Conservation (phyloP, 2,888 invertebrate genomes). For the Ecdyonurus torrentis region DNA sequence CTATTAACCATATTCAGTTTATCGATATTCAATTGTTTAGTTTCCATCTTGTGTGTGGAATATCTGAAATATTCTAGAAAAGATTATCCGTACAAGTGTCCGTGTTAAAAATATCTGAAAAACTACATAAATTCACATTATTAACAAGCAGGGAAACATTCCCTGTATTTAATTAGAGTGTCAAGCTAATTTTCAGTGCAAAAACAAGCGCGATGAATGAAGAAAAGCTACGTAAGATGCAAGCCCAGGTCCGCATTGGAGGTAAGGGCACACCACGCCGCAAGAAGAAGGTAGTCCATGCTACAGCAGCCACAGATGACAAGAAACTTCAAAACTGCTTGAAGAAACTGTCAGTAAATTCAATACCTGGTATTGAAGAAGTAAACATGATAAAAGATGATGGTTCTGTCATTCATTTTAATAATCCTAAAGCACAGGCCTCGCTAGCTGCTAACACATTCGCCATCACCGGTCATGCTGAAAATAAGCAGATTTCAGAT, state of each 20-base stretch:
- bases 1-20: too few species aligned
- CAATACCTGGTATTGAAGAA: constrained; percentile 98
- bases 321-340: constrained; percentile 96
- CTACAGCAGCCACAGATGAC: constrained; percentile 97
- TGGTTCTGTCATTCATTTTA: constrained; percentile 97
- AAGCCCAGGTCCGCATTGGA: constrained; percentile 91
- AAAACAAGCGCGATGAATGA: constrained; percentile 55
- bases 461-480: constrained; percentile 96
- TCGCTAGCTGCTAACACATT: constrained; percentile 98
- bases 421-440: constrained; percentile 99
- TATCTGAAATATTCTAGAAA: too few species aligned
- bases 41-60: too few species aligned
- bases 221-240: constrained; percentile 88
- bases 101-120: too few species aligned
- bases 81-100: too few species aligned
- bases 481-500: constrained; percentile 96
- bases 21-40: too few species aligned
- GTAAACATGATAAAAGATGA: constrained; percentile 99
- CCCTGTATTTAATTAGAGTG: background rate
- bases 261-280: constrained; percentile 98
- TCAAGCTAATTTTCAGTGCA: background rate
- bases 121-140: background rate
- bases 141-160: background rate
- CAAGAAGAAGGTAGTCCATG: constrained; percentile 99
- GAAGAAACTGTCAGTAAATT: constrained; percentile 95